Conservation (phyloP, 2,113 vertebrate genomes). For the Aldabrachelys gigantea region DNA sequence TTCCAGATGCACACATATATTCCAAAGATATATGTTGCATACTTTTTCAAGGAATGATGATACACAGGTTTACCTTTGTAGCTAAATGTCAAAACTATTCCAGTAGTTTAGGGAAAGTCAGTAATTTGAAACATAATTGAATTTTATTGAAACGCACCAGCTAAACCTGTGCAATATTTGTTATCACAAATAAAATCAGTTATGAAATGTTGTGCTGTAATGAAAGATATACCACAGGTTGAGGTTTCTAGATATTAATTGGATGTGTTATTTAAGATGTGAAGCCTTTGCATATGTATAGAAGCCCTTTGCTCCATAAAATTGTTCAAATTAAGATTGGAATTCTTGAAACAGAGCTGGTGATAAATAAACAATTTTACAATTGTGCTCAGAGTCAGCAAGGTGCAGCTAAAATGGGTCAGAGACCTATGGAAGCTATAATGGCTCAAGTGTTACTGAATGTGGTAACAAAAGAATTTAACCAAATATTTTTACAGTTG, state of each 20-base stretch:
- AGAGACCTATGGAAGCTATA: conserved; percentile 4
- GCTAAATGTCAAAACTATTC: neutral
- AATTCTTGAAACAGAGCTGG: conserved; percentile 56
- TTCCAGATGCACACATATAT: neutral
- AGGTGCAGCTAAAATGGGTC: conserved; percentile 62
- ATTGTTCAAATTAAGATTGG: conserved; percentile 42
- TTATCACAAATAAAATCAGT: conserved; percentile 57
- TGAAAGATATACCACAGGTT: conserved; percentile 60
- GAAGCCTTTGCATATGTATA: conserved; percentile 58
- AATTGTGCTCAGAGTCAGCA: conserved; percentile 48
- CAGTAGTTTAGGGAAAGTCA: neutral
- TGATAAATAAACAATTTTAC: conserved; percentile 69
- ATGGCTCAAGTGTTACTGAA: neutral
- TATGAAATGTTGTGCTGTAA: conserved; percentile 53
- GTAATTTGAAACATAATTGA: conserved; percentile 16
- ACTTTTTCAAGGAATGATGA: neutral
- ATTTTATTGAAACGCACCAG: neutral
- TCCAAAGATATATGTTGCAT: neutral
- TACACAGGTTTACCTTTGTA: neutral
- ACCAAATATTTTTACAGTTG: neutral
- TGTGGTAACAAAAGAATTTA: neutral
- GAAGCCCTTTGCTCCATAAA: conserved; percentile 52
- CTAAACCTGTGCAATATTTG: conserved; percentile 34
- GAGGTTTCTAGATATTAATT: conserved; percentile 67
- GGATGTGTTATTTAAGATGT: conserved; percentile 62